A percentile compares a stretch with the other conserved stretches of the same genome.
Conservation (phyloP, 2,113 vertebrate species). For the Apus apus region DNA sequence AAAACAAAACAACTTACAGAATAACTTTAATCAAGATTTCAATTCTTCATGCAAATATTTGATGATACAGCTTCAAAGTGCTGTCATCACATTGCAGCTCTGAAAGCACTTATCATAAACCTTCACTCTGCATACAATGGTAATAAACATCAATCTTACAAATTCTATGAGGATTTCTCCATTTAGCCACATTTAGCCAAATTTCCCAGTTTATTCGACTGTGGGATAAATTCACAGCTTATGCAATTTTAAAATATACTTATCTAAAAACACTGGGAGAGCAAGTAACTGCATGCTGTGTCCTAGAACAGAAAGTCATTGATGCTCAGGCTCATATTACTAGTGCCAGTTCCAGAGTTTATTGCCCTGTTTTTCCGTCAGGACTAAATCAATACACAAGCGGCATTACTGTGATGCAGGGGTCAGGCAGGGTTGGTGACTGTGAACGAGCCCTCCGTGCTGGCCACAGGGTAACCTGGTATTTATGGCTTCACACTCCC, state of each 20-base stretch:
- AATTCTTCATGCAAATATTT: background rate
- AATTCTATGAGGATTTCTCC: background rate
- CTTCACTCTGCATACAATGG: background rate
- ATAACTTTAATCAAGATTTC: background rate
- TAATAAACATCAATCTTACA: background rate
- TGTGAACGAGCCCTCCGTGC: background rate
- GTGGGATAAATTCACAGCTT: background rate
- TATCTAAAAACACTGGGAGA: slow-evolving; percentile 15
- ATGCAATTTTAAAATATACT: slow-evolving; percentile 17
- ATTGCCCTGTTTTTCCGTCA: slow-evolving; percentile 33
- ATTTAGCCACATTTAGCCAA: background rate
- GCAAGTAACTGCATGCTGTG: slow-evolving; percentile 30
- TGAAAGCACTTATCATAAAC: background rate
- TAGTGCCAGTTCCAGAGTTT: slow-evolving; percentile 20
- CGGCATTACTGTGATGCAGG: background rate
- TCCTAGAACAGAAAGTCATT: slow-evolving; percentile 64
- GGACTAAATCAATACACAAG: slow-evolving; percentile 34
- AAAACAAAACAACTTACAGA: background rate
- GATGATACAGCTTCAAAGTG: background rate
- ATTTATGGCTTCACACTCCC: background rate
- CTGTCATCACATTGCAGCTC: background rate
- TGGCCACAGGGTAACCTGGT: background rate
- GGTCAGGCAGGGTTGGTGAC: slow-evolving; percentile 37
- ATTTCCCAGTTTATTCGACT: background rate
- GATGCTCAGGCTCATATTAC: background rate